Conservation (phyloP, 2,888 invertebrate genomes). For the Archips xylosteana region DNA sequence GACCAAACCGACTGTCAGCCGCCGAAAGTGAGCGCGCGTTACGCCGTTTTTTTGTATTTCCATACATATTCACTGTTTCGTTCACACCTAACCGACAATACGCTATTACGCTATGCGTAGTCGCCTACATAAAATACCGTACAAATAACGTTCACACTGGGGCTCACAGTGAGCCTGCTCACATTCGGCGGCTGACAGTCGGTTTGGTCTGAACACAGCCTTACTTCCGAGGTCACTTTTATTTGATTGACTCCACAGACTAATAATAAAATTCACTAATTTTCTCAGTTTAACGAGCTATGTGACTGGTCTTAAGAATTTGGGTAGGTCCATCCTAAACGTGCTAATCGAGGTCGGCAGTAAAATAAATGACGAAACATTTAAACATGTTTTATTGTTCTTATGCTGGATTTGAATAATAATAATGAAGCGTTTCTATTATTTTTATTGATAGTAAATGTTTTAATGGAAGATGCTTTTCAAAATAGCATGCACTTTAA, state of each 20-base stretch:
- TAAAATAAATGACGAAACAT: conserved; percentile 24
- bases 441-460: neutral
- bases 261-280: neutral
- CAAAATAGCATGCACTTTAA: neutral
- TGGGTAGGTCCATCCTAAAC: conserved; percentile 12
- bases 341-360: conserved; percentile 23
- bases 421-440: neutral
- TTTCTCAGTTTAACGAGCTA: conserved; percentile 9
- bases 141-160: too few species aligned
- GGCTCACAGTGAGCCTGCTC: too few species aligned
- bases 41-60: too few species aligned
- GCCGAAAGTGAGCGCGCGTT: too few species aligned
- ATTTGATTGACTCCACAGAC: neutral
- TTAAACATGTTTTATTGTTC: conserved; percentile 13
- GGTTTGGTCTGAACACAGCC: too few species aligned
- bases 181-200: too few species aligned
- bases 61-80: too few species aligned
- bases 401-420: neutral
- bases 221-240: neutral
- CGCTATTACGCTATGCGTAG: too few species aligned
- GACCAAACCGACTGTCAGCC: too few species aligned
- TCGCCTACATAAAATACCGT: too few species aligned
- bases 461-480: neutral
- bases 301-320: conserved; percentile 24
- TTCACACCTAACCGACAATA: too few species aligned